Evolutionary conservation across 1,140 invertebrate species (phyloP), one percentile per base, ranked within the genome.

Genomic region (Achatina immaculata): DNA sequence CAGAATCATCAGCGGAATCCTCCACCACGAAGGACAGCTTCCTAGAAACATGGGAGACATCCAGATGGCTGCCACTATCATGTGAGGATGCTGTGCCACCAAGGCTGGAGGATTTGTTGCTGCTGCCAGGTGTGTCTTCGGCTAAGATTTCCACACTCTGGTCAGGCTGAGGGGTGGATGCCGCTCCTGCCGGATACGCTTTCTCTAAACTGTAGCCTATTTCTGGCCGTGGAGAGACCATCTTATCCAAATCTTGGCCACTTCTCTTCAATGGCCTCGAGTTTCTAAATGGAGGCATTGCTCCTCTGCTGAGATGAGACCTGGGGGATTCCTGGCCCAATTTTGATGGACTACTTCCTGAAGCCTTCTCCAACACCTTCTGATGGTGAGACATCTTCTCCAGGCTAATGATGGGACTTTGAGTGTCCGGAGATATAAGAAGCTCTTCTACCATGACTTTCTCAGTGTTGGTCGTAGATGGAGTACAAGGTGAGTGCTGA

Each of bases 391-490:
- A 19, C 38, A 48, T 19, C 31, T 78, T 78, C 62, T 78, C 76
- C 3, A 78, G 62, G 2, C 42, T 45, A 11, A 80, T 34, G 19
- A 80, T 42, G 0, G 79, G 79, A 38, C 79, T 80, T 1, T 2
- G n/a, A n/a, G 28, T 55, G 40, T 80, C 79, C 21, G 79, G 79
- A 42, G 79, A 80, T 51, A 80, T 80, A 6, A 80, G 45, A 9
- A 80, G 16, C 42, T 80, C 79, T 65, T 80, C 79, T 42, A 21
- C 38, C 3, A 73, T n/a, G 9, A 80, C 43, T 51, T 1, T 6
- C 34, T 34, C 55, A 58, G 31, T 21, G 4, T 31, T 36, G 1
- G 42, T 48, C 24, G 21, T 31, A 19, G 58, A 2, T 4, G 65
- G 34, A 40, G 65, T 38, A 2, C 24, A 38, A 21, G 76, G 76